phyloP scores from a whole-genome alignment of 2,113 vertebrate species.

The Trogon surrucura region DNA sequence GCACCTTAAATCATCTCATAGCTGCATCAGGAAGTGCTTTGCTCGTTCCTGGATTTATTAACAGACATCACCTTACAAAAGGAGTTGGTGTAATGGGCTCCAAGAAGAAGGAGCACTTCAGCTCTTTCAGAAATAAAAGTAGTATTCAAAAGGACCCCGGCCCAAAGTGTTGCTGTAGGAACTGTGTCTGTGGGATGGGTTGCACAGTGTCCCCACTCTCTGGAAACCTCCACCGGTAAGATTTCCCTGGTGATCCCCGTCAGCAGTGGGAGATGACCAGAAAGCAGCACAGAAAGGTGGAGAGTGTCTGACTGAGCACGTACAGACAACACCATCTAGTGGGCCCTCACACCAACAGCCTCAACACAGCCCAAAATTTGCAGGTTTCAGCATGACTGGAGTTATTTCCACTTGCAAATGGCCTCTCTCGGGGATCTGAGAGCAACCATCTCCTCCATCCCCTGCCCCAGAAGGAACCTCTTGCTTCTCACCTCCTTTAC shows the following conservation, averaged over 20 bases:
- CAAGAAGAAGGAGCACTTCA: not conserved
- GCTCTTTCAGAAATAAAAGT: not conserved
- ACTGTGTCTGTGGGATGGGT: not conserved
- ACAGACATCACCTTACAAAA: not conserved
- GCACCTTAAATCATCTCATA: not conserved
- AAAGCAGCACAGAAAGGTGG: not conserved
- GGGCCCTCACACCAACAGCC: not conserved
- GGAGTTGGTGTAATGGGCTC: not conserved
- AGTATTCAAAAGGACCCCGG: not conserved
- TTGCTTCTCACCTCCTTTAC: fast-evolving
- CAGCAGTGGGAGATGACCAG: not conserved
- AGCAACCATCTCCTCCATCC: not conserved
- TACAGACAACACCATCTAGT: slow-evolving; percentile 28
- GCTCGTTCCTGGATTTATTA: not conserved
- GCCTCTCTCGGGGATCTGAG: not conserved
- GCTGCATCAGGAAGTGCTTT: not conserved
- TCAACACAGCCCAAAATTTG: fast-evolving
- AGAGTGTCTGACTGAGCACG: fast-evolving
- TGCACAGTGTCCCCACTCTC: not conserved
- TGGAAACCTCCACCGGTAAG: not conserved
- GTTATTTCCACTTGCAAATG: fast-evolving
- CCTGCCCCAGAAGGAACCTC: not conserved
- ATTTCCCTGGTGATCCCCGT: not conserved
- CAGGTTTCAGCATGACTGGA: fast-evolving
- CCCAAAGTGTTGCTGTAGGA: not conserved